Evolutionary conservation across 2,113 vertebrate species (phyloP).

Genomic region (Colius striatus): DNA sequence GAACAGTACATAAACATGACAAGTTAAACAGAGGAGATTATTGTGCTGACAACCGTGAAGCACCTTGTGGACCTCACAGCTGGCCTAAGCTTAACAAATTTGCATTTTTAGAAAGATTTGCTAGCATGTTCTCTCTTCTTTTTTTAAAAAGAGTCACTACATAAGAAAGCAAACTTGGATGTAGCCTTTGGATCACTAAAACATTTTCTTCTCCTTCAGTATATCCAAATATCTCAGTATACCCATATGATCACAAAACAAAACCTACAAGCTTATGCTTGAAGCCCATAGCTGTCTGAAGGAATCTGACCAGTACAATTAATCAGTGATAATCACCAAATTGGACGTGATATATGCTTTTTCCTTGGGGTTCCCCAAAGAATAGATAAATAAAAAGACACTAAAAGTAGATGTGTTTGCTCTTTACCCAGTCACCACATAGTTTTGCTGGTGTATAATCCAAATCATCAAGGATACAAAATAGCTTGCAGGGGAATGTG

Average conservation of each 20-base stretch:
- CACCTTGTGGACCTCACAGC: neutral
- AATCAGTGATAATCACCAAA: neutral
- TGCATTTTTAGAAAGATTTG: neutral
- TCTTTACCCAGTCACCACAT: neutral
- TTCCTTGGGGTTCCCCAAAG: neutral
- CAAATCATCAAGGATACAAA: neutral
- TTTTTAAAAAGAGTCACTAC: neutral
- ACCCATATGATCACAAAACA: neutral
- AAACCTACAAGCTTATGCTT: neutral
- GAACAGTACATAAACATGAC: slow-evolving; percentile 54
- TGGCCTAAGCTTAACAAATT: neutral
- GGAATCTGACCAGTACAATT: neutral
- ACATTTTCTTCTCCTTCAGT: neutral
- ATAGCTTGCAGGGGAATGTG: neutral
- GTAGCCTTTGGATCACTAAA: neutral
- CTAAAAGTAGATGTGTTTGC: neutral
- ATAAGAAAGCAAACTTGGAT: neutral
- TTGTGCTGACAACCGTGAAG: slow-evolving; percentile 20
- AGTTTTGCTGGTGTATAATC: neutral
- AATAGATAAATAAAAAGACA: neutral
- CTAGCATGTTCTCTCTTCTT: neutral
- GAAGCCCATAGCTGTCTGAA: neutral
- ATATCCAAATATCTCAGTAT: neutral
- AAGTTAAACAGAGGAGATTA: slow-evolving; percentile 47
- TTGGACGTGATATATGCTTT: neutral